Conservation (phyloP, 1,140 invertebrate genomes). For the Cryptotermes secundus region DNA sequence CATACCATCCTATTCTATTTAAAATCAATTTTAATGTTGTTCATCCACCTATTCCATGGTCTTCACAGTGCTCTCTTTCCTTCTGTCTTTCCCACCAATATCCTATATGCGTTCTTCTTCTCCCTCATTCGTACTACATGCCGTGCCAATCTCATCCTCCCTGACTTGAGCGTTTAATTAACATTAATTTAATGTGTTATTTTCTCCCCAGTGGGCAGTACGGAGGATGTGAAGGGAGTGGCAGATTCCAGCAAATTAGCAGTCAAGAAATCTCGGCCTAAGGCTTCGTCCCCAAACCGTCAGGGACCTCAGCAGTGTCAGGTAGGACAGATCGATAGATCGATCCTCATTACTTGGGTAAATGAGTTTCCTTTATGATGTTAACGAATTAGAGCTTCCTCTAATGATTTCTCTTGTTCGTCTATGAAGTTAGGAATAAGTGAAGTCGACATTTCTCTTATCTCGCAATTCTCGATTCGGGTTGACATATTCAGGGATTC, state of each 20-base stretch:
- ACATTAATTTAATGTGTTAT: neutral
- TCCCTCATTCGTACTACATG: too few species aligned
- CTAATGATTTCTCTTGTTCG: neutral
- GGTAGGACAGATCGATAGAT: slow-evolving; percentile 59
- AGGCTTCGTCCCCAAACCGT: slow-evolving; percentile 73
- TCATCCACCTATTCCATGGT: too few species aligned
- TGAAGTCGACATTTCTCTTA: neutral
- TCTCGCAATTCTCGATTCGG: neutral
- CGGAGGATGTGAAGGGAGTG: slow-evolving; percentile 41
- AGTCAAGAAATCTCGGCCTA: slow-evolving; percentile 68
- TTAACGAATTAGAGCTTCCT: neutral
- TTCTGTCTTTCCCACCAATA: too few species aligned
- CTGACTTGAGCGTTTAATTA: too few species aligned
- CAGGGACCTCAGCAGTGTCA: slow-evolving; percentile 79
- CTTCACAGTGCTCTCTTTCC: too few species aligned
- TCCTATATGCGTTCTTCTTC: too few species aligned
- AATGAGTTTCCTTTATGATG: neutral
- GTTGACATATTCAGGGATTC: neutral
- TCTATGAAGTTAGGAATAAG: neutral
- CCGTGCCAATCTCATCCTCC: too few species aligned
- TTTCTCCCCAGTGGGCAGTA: slow-evolving; percentile 41
- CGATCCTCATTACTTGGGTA: neutral
- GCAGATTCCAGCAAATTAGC: slow-evolving; percentile 41
- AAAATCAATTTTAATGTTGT: too few species aligned
- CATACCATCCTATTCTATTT: too few species aligned